Evolutionary conservation across 2,113 vertebrate genomes (phyloP).

Genomic region (Cinclus mexicanus): DNA sequence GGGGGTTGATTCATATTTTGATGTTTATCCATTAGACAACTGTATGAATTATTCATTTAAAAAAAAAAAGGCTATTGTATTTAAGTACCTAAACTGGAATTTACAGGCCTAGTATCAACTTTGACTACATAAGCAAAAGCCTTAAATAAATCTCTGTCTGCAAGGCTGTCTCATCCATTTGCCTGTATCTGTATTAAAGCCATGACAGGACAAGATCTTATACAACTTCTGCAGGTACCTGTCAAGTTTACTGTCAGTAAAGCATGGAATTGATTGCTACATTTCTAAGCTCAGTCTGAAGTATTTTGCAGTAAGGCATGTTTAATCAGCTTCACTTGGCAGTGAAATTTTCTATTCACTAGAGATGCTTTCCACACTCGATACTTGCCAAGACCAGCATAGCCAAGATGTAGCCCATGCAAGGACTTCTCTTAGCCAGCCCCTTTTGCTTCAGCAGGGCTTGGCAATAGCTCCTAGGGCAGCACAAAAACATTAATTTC

Average conservation of each 20-base stretch:
- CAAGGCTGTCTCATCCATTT: not conserved
- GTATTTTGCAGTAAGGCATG: not conserved
- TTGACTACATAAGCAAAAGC: not conserved
- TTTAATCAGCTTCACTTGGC: not conserved
- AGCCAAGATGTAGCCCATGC: rapidly evolving
- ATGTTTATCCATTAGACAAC: not conserved
- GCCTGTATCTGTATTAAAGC: not conserved
- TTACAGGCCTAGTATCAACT: not conserved
- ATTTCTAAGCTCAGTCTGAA: not conserved
- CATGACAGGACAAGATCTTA: not conserved
- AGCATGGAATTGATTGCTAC: not conserved
- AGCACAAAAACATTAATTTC: not conserved
- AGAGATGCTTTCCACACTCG: not conserved
- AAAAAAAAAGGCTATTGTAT: not conserved
- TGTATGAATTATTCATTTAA: not conserved
- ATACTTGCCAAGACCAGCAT: not conserved
- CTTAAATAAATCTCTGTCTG: not conserved
- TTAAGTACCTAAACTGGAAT: not conserved
- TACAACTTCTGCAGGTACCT: not conserved
- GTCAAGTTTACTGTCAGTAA: not conserved
- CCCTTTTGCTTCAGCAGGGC: not conserved
- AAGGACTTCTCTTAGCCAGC: not conserved
- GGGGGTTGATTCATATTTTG: not conserved
- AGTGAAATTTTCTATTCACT: not conserved
- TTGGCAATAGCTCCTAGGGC: not conserved